Conservation (phyloP, 2,888 invertebrate species). For the Ligdia adustata region DNA sequence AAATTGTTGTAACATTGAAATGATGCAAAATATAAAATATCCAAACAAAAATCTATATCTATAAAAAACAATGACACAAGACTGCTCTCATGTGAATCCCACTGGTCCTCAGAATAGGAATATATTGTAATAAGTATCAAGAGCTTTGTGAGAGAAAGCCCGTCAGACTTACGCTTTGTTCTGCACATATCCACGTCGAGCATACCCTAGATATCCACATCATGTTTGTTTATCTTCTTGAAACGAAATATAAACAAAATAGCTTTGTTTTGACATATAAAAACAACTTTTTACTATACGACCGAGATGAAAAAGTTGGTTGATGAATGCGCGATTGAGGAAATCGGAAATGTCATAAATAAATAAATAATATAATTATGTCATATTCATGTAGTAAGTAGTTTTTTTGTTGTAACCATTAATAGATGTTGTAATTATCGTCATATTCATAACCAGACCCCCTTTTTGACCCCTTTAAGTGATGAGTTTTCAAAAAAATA, state of each 20-base stretch:
- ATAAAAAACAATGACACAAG: conserved; percentile 3
- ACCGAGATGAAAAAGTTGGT: background rate
- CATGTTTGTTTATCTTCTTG: conserved; percentile 12
- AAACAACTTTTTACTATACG: conserved; percentile 11
- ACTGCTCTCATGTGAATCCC: conserved; percentile 5
- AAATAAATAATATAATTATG: too few species aligned
- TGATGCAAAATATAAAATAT: background rate
- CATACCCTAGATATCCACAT: background rate
- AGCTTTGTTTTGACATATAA: conserved; percentile 12
- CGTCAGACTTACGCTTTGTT: conserved; percentile 14
- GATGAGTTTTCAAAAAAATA: too few species aligned
- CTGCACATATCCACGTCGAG: conserved; percentile 6
- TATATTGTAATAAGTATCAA: conserved; percentile 24
- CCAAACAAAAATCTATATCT: conserved; percentile 5
- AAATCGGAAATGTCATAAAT: too few species aligned
- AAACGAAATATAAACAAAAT: conserved; percentile 14
- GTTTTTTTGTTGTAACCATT: too few species aligned
- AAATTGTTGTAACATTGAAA: too few species aligned
- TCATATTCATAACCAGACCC: too few species aligned
- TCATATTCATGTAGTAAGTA: too few species aligned
- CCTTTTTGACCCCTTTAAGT: too few species aligned
- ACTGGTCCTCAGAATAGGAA: conserved; percentile 4
- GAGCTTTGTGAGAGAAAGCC: conserved; percentile 13
- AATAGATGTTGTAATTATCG: too few species aligned
- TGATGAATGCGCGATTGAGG: background rate